Conservation (phyloP, 2,113 vertebrate genomes). For the Bucco capensis region DNA sequence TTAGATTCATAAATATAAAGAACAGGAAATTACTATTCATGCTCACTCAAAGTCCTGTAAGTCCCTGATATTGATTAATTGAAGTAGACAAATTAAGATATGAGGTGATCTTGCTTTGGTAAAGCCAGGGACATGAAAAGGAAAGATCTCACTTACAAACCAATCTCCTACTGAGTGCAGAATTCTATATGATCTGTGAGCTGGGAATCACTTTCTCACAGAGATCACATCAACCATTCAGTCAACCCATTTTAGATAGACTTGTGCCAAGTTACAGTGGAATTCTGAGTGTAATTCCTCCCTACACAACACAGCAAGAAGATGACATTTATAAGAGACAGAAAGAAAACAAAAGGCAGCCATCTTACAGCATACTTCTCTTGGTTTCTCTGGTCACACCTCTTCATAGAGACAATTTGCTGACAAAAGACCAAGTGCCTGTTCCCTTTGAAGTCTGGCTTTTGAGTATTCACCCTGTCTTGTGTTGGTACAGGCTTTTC, state of each 20-base stretch:
- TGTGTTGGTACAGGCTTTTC: background rate
- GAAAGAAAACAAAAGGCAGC: fast-evolving
- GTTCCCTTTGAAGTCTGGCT: background rate
- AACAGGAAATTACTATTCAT: background rate
- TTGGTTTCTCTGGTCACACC: background rate
- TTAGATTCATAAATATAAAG: background rate
- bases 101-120: background rate
- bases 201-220: background rate
- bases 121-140: background rate
- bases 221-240: background rate
- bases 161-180: background rate
- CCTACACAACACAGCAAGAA: background rate
- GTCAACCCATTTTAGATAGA: background rate
- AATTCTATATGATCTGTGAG: background rate
- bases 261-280: background rate
- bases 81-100: background rate
- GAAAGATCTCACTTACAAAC: background rate
- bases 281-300: background rate
- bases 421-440: background rate
- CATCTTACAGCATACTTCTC: background rate
- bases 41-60: background rate
- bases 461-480: background rate
- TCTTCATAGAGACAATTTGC: fast-evolving
- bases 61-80: background rate
- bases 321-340: background rate